phyloP scores from a whole-genome alignment of 2,113 vertebrate species.

The Vanacampus margaritifer region DNA sequence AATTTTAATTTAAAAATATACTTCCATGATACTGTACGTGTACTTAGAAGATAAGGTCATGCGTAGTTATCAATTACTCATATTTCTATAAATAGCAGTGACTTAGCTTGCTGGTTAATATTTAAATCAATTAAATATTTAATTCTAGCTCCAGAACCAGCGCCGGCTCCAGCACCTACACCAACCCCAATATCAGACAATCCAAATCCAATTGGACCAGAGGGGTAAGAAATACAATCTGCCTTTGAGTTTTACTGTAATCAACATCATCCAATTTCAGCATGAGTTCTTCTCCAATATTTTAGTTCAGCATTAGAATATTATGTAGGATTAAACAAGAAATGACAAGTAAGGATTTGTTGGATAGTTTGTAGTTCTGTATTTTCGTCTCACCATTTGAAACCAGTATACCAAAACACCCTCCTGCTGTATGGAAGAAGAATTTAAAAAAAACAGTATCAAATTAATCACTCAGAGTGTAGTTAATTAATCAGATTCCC shows the following conservation, averaged over 20 bases:
- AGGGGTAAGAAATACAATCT: constrained; percentile 31
- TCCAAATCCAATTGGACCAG: constrained; percentile 26
- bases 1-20: not conserved
- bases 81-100: not conserved
- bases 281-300: not conserved
- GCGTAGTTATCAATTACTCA: not conserved
- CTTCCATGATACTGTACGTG: not conserved
- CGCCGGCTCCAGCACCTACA: accelerated
- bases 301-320: not conserved
- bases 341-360: not conserved
- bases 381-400: not conserved
- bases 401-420: constrained; percentile 9
- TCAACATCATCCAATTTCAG: not conserved
- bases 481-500: constrained; percentile 50
- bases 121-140: not conserved
- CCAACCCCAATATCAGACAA: not conserved
- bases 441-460: constrained; percentile 27
- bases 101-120: not conserved
- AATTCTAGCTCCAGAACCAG: not conserved
- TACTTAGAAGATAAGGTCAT: not conserved
- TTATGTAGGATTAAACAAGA: not conserved
- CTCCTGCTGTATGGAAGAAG: constrained; percentile 14
- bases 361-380: not conserved
- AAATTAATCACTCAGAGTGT: constrained; percentile 44
- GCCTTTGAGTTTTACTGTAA: not conserved